Percentiles rank a stretch among this genome's conserved stretches.
Evolutionary conservation across 1,140 invertebrate species (phyloP).

Genomic region (Meteorus sp.): DNA sequence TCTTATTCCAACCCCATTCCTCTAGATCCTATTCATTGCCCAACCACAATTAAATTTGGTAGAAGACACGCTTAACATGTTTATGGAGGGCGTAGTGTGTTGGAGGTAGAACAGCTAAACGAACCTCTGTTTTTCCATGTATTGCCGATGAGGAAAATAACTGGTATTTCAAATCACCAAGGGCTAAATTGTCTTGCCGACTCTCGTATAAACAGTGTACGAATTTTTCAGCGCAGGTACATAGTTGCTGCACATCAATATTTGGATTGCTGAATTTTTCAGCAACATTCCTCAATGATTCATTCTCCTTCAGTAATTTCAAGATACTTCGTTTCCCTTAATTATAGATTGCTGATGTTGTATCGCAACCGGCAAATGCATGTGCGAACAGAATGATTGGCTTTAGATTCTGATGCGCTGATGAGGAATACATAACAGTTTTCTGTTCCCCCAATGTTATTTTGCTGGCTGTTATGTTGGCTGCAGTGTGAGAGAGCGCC

Average conservation of each 20-base stretch:
- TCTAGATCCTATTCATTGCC: conserved; percentile 23
- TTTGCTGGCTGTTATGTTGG: too few relatives aligned
- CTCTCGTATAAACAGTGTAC: too few relatives aligned
- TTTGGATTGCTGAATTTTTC: neutral
- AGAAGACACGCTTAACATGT: conserved; percentile 37
- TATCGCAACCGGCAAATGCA: conserved; percentile 26
- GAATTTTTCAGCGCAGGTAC: too few relatives aligned
- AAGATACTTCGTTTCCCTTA: conserved; percentile 26
- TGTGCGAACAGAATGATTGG: conserved; percentile 28
- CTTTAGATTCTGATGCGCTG: too few relatives aligned
- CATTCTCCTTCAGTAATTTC: conserved; percentile 7
- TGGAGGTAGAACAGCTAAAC: conserved; percentile 30
- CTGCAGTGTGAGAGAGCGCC: too few relatives aligned
- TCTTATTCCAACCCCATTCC: conserved; percentile 35
- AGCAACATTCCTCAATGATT: neutral
- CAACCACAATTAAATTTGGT: conserved; percentile 36
- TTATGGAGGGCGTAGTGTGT: conserved; percentile 32
- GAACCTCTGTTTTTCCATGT: neutral
- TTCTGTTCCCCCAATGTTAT: too few relatives aligned
- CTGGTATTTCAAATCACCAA: too few relatives aligned
- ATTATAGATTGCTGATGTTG: conserved; percentile 16
- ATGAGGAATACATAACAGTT: too few relatives aligned
- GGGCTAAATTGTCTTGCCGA: too few relatives aligned
- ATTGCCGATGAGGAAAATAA: neutral
- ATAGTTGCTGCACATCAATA: too few relatives aligned